Conservation (phyloP, 2,113 vertebrate genomes). For the Chitala chitala region DNA sequence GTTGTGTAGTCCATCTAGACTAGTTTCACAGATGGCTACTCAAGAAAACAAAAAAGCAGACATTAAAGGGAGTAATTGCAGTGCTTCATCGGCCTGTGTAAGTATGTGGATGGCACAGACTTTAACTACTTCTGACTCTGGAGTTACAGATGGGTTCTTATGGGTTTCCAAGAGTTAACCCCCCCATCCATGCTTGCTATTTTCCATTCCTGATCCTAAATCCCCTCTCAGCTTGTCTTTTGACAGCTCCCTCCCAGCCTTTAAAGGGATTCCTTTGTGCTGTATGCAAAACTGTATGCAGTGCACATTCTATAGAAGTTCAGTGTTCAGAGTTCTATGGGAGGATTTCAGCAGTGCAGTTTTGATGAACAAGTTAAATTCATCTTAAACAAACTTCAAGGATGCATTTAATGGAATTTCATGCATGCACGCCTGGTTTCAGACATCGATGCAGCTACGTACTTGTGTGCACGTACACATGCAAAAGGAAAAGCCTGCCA, state of each 20-base stretch:
- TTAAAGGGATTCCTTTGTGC: conserved; percentile 67
- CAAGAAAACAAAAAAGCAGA: neutral
- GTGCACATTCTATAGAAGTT: conserved; percentile 57
- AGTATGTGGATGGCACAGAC: neutral
- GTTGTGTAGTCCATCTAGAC: too few relatives aligned
- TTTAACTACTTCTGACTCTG: neutral
- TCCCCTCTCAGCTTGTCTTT: conserved; percentile 58
- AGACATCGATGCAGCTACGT: neutral
- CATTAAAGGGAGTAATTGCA: neutral
- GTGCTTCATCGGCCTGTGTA: too few relatives aligned
- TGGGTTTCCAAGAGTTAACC: conserved; percentile 26
- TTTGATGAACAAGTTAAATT: conserved; percentile 65
- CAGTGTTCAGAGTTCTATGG: conserved; percentile 60
- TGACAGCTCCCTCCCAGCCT: conserved; percentile 58
- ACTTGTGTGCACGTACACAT: conserved; percentile 8
- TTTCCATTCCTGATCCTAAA: conserved; percentile 52
- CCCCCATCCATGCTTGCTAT: neutral
- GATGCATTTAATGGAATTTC: conserved; percentile 54
- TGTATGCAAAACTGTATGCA: conserved; percentile 64
- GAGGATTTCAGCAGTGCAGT: conserved; percentile 61
- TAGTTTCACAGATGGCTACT: too few relatives aligned
- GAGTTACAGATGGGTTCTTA: neutral
- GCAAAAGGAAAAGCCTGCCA: too few relatives aligned
- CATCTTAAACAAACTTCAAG: conserved; percentile 69
- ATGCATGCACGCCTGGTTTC: conserved; percentile 45